These are phyloP conservation scores for Drosophila novamexicana DNA, from an alignment of 1,140 invertebrate genomes.

Conservation along the genomic window DNA sequence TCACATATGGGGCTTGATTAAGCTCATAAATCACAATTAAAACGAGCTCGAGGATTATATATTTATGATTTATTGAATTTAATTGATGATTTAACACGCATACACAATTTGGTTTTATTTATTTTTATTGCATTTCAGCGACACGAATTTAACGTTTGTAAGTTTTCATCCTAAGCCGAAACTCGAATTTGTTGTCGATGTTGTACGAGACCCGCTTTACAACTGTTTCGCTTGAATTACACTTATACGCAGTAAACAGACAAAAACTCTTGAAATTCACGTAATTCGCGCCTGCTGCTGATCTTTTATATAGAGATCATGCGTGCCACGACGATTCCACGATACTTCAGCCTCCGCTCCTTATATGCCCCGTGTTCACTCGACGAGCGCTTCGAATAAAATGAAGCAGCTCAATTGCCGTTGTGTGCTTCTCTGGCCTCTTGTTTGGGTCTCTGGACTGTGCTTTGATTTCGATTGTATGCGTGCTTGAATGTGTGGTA, in stretches of 20 bases:
- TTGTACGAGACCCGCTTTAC: conserved; percentile 29
- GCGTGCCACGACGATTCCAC: conserved; percentile 28
- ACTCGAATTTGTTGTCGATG: conserved; percentile 10
- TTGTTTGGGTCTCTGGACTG: conserved; percentile 4
- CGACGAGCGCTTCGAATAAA: conserved; percentile 47
- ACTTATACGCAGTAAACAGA: conserved; percentile 11
- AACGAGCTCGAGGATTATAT: conserved; percentile 39
- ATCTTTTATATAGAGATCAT: conserved; percentile 36
- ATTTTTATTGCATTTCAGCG: conserved; percentile 40
- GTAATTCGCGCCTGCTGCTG: conserved; percentile 22
- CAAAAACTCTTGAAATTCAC: conserved; percentile 7
- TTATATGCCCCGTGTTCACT: conserved; percentile 42
- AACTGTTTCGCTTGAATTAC: conserved; percentile 55
- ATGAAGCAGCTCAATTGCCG: conserved; percentile 45
- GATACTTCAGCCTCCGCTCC: background rate
- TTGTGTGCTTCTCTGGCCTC: background rate
- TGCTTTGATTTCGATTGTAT: conserved; percentile 21
- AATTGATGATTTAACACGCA: conserved; percentile 58
- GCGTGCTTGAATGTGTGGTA: background rate
- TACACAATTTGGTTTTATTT: conserved; percentile 27
- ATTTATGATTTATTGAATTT: conserved; percentile 72
- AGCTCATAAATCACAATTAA: conserved; percentile 72
- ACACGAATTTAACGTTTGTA: too few relatives aligned
- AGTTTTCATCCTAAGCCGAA: conserved; percentile 23
- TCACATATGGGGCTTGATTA: conserved; percentile 11